phyloP scores from a whole-genome alignment of 2,797 vertebrate genomes.

The Myiotriccus ornatus region DNA sequence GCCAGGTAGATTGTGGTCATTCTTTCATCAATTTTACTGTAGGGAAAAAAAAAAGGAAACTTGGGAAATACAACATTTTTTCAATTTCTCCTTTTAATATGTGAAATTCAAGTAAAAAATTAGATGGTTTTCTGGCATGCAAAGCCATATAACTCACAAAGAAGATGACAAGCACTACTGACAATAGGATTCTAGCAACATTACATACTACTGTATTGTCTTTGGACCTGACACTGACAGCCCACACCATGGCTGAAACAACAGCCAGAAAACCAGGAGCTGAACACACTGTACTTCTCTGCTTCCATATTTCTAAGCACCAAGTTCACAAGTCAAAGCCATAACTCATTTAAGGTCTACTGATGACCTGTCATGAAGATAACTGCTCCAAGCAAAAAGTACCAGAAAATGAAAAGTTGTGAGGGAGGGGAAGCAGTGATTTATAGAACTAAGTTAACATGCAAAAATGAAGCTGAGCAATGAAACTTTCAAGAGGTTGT shows the following conservation, averaged over 20 bases:
- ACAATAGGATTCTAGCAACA: not conserved
- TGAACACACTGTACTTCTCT: not conserved
- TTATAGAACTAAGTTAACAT: not conserved
- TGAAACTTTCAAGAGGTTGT: not conserved
- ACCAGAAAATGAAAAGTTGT: not conserved
- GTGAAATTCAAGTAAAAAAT: not conserved
- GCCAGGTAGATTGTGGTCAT: not conserved
- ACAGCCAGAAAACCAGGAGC: not conserved
- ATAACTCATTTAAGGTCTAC: not conserved
- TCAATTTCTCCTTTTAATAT: not conserved
- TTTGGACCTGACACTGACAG: not conserved
- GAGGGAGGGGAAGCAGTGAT: not conserved
- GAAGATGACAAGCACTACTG: not conserved
- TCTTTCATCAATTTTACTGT: not conserved
- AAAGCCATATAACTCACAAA: not conserved
- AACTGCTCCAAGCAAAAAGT: not conserved
- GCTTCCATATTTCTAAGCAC: not conserved
- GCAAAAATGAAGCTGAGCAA: not conserved
- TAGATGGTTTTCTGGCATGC: not conserved
- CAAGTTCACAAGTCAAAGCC: not conserved
- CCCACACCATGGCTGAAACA: not conserved
- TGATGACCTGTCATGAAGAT: not conserved
- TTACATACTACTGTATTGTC: not conserved
- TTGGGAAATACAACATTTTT: not conserved
- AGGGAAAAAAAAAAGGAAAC: not conserved